phyloP scores from a whole-genome alignment of 2,888 invertebrate species.

The Rambutsinella grinnellia region DNA sequence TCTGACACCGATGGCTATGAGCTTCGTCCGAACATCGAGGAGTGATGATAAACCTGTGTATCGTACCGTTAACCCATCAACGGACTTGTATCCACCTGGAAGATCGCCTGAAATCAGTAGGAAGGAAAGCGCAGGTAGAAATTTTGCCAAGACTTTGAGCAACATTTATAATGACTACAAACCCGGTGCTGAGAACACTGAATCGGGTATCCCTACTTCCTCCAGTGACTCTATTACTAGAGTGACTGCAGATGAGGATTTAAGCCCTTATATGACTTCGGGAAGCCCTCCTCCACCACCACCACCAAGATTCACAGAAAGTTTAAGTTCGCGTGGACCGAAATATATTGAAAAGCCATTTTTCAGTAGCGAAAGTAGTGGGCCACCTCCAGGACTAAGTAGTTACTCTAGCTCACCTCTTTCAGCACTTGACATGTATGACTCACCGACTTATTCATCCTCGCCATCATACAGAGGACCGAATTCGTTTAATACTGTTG shows the following conservation, averaged over 20 bases:
- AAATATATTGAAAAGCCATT: constrained; percentile 11
- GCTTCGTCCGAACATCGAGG: constrained; percentile 3
- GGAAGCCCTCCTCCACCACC: not conserved
- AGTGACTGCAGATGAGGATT: constrained; percentile 7
- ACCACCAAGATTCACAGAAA: not conserved
- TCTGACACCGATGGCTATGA: not conserved
- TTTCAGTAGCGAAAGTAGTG: not conserved
- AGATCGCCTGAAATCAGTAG: not conserved
- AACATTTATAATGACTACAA: constrained; percentile 44
- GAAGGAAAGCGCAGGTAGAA: constrained; percentile 7
- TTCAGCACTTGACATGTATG: constrained; percentile 24
- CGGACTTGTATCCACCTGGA: constrained; percentile 11
- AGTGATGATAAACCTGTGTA: constrained; percentile 3
- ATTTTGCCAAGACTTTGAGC: constrained; percentile 37
- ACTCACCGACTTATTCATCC: constrained; percentile 6
- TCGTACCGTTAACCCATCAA: constrained; percentile 28
- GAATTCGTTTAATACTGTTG: constrained; percentile 1
- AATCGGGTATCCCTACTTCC: constrained; percentile 1
- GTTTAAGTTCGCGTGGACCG: not conserved
- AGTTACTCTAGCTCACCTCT: constrained; percentile 16
- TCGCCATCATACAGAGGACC: not conserved
- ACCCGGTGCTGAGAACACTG: constrained; percentile 26
- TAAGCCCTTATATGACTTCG: not conserved
- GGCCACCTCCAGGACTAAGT: constrained; percentile 2
- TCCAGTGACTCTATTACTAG: constrained; percentile 11